Base-by-base conservation (phyloP, 2,888 invertebrate species). In the Anarsia innoxiella region DNA sequence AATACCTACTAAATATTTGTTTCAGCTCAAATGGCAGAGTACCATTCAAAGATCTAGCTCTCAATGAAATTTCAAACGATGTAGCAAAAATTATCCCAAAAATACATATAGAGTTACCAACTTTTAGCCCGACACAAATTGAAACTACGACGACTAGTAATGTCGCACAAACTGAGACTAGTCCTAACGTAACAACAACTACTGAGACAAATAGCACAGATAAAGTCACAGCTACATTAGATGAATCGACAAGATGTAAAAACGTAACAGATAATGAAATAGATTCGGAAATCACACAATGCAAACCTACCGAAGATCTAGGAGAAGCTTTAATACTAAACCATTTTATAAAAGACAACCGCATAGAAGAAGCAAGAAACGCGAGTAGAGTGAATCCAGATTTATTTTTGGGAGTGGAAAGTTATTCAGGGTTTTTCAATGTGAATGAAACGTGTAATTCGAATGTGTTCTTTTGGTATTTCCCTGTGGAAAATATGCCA, bases 381-480 rank as follows among this genome's bases (percentile, higher is more conserved):
- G 70, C 46, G 2, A 56, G 32, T 55, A 84, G 64, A 1, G 59
- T 13, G 2, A 15, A 79, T 37, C 53, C 67, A 0, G 46, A 55
- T 11, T 23, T 60, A 12, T 82, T 83, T 37, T 46, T 76, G 1
- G 74, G 76, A 0, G 56, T 86, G 1, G 68, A 79, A 41, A 87
- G 88, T 53, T 85, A 86, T 52, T 70, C 87, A 3, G 86, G 86
- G 0, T 86, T 74, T 48, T 49, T 87, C n/a, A 94, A 93, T 0
- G 94, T 94, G 12, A 89, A 94, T 59, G 88, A 91, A 60, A 72
- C 84, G 2, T 88, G 85, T 54, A 87, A 91, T 55, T 92, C 93
- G 1, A 93, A 94, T 62, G 67, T 92, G 56, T 95, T 93, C 74
- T 94, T 95, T 74, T 94, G 94, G 94, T 94, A 91, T 59, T 93